Percentiles rank a stretch among this genome's conserved stretches.
Evolutionary conservation across 2,113 vertebrate genomes (phyloP).

Genomic region (Phalacrocorax carbo): DNA sequence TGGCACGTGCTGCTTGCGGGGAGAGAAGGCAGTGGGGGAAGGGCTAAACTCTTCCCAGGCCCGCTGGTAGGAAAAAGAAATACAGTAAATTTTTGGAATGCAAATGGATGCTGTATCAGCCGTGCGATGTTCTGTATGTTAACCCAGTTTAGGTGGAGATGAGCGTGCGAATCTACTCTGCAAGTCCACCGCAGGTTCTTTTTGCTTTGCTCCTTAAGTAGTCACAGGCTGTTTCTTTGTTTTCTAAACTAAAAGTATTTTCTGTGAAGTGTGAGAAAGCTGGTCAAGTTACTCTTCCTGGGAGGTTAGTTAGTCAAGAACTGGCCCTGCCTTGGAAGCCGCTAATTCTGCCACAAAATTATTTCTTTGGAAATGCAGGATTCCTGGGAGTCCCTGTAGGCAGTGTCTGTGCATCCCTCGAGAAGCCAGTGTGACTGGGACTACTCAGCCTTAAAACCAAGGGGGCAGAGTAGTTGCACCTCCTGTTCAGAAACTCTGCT

Average conservation of each 20-base stretch:
- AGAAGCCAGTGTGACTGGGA: background rate
- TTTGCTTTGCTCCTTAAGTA: background rate
- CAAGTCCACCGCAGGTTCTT: background rate
- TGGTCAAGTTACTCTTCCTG: background rate
- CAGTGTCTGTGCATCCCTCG: background rate
- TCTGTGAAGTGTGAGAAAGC: background rate
- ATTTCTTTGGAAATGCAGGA: background rate
- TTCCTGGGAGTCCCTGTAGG: accelerated
- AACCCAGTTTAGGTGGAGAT: background rate
- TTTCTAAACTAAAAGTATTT: background rate
- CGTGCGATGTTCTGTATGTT: background rate
- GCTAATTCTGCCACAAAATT: background rate
- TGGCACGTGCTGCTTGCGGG: accelerated
- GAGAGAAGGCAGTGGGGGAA: background rate
- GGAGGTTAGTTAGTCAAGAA: background rate
- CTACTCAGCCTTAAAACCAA: background rate
- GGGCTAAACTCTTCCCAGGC: background rate
- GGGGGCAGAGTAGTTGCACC: background rate
- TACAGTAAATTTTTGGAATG: background rate
- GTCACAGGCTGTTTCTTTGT: background rate
- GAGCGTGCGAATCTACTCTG: background rate
- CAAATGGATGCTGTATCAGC: background rate
- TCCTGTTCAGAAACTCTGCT: background rate
- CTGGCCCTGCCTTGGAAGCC: background rate
- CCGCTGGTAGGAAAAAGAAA: background rate